Conservation (phyloP, 1,140 invertebrate genomes). For the Marisa cornuarietis region DNA sequence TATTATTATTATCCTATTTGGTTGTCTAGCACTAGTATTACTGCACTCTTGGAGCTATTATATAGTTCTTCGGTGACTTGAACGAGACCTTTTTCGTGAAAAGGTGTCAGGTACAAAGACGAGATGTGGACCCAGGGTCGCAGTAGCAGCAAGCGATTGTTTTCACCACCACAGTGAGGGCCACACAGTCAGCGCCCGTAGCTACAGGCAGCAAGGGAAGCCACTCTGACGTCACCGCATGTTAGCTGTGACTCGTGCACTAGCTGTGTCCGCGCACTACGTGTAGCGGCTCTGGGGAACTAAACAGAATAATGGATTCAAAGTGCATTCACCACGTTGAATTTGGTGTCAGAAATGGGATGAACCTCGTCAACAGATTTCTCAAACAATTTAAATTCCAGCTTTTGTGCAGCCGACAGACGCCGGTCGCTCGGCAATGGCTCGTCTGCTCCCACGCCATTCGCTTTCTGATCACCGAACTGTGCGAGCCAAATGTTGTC, state of each 20-base stretch:
- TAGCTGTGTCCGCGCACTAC: no score
- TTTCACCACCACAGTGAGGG: no score
- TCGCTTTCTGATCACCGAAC: conserved; percentile 64
- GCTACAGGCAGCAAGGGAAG: not conserved
- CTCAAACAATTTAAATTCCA: conserved; percentile 60
- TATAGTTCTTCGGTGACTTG: no score
- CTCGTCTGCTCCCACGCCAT: conserved; percentile 61
- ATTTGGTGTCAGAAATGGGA: conserved; percentile 63
- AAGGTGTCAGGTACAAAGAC: no score
- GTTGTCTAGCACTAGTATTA: no score
- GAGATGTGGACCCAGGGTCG: no score
- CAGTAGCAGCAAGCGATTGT: no score
- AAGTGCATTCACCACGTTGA: conserved; percentile 67
- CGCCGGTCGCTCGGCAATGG: conserved; percentile 55
- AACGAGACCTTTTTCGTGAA: no score
- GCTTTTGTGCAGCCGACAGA: conserved; percentile 54
- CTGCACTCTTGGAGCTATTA: no score
- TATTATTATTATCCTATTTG: no score
- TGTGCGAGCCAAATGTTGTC: not conserved
- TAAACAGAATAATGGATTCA: conserved; percentile 16
- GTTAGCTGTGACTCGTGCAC: not conserved
- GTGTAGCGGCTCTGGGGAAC: not conserved
- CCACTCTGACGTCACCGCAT: not conserved
- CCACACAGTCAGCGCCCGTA: not conserved
- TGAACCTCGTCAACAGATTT: conserved; percentile 46